Percentiles rank a stretch among this genome's conserved stretches.
phyloP scores from a whole-genome alignment of 92 coral and sea anemone genomes.

The Phenganax stokvisi region DNA sequence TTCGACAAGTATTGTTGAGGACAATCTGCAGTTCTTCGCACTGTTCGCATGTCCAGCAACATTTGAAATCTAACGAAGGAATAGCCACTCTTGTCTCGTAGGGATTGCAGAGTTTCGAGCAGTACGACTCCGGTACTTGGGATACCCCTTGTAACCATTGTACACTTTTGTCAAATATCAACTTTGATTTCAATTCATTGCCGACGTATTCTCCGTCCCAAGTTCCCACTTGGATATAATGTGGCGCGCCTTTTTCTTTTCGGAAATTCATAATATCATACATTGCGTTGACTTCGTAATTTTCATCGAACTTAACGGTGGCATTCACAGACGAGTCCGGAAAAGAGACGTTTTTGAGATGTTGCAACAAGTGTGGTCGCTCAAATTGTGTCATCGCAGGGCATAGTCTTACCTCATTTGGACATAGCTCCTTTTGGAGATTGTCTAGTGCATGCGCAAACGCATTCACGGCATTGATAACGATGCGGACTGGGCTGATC shows the following conservation, averaged over 20 bases:
- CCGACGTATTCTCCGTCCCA: slow-evolving; percentile 60
- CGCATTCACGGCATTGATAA: slow-evolving; percentile 87
- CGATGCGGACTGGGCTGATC: slow-evolving; percentile 85
- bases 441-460: slow-evolving; percentile 80
- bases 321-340: slow-evolving; percentile 62
- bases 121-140: slow-evolving; percentile 54
- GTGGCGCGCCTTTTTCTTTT: slow-evolving; percentile 40
- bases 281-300: slow-evolving; percentile 75
- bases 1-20: slow-evolving; percentile 54
- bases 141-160: slow-evolving; percentile 43
- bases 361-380: slow-evolving; percentile 42
- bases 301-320: slow-evolving; percentile 57
- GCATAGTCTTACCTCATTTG: slow-evolving; percentile 56
- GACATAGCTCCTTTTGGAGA: slow-evolving; percentile 63
- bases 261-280: slow-evolving; percentile 66
- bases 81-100: slow-evolving; percentile 45
- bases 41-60: slow-evolving; percentile 71
- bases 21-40: slow-evolving; percentile 54
- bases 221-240: slow-evolving; percentile 52
- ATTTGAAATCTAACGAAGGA: slow-evolving; percentile 42
- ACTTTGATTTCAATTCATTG: slow-evolving; percentile 43
- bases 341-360: slow-evolving; percentile 69
- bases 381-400: slow-evolving; percentile 49
- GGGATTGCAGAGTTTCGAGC: slow-evolving; percentile 59
- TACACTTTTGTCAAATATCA: slow-evolving; percentile 45